phyloP scores from a whole-genome alignment of 2,113 vertebrate genomes.

The Montifringilla adamsi region DNA sequence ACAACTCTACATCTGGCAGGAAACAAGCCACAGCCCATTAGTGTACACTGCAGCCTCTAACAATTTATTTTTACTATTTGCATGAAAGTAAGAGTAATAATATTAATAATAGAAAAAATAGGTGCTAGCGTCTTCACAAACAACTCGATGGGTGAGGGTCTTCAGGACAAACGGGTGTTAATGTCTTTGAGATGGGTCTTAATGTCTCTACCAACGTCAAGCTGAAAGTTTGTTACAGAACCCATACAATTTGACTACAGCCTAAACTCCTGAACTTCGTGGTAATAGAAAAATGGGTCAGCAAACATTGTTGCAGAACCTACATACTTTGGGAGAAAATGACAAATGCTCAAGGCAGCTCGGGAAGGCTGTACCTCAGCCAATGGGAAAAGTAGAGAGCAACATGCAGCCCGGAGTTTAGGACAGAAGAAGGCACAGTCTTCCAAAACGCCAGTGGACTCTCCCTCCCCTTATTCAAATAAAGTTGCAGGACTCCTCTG shows the following conservation, averaged over 20 bases:
- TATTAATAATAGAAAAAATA: neutral
- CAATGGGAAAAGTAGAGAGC: neutral
- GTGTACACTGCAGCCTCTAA: neutral
- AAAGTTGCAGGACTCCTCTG: neutral
- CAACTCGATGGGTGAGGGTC: neutral
- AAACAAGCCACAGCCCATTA: neutral
- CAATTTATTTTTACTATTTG: neutral
- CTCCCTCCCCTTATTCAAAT: neutral
- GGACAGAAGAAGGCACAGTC: neutral
- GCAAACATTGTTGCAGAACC: neutral
- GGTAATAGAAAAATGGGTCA: neutral
- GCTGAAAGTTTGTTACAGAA: neutral
- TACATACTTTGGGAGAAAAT: neutral
- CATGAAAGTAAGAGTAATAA: neutral
- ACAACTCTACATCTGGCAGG: neutral
- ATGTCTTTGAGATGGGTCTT: neutral
- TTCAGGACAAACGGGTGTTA: neutral
- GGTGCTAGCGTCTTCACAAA: neutral
- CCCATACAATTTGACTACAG: neutral
- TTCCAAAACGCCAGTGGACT: neutral
- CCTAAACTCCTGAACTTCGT: neutral
- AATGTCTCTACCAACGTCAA: neutral
- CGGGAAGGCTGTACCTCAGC: neutral
- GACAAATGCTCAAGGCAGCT: neutral
- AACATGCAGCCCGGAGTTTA: rapidly evolving